Evolutionary conservation across 2,888 invertebrate species (phyloP).

Genomic region (Euzophera pinguis): DNA sequence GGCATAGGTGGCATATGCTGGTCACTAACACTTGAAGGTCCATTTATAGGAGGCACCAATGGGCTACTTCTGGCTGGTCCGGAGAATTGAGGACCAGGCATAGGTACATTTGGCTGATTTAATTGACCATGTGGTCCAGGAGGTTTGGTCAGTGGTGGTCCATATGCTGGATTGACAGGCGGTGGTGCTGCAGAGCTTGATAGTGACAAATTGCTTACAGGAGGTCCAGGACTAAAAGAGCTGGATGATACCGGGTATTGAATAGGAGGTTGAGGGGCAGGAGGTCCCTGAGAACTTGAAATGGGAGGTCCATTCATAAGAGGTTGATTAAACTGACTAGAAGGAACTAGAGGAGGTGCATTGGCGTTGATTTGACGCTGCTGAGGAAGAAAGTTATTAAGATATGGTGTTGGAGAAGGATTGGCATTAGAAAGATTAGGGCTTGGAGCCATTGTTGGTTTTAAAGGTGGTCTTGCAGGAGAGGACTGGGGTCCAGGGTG

Average conservation of each 20-base stretch:
- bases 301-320: slow-evolving; percentile 57
- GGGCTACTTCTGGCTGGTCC: slow-evolving; percentile 52
- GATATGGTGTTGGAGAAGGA: slow-evolving; percentile 43
- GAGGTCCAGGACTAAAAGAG: slow-evolving; percentile 33
- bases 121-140: slow-evolving; percentile 30
- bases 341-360: slow-evolving; percentile 63
- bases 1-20: slow-evolving; percentile 20
- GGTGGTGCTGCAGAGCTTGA: slow-evolving; percentile 30
- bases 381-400: slow-evolving; percentile 41
- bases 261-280: slow-evolving; percentile 24
- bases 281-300: slow-evolving; percentile 17
- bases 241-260: slow-evolving; percentile 38
- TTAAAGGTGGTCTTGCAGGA: slow-evolving; percentile 40
- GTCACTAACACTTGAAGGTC: slow-evolving; percentile 30
- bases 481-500: slow-evolving; percentile 47
- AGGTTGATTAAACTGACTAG: slow-evolving; percentile 65
- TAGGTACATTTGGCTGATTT: slow-evolving; percentile 46
- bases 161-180: slow-evolving; percentile 28
- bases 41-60: slow-evolving; percentile 36
- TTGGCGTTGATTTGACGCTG: slow-evolving; percentile 66
- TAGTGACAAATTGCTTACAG: slow-evolving; percentile 31
- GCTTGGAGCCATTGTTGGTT: slow-evolving; percentile 23
- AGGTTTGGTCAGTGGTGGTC: slow-evolving; percentile 32
- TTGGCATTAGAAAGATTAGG: slow-evolving; percentile 42
- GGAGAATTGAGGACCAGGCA: slow-evolving; percentile 32